Percentiles rank a stretch among this genome's conserved stretches.
Evolutionary conservation across 2,797 vertebrate species (phyloP).

Genomic region (Phyllotis vaccarum): DNA sequence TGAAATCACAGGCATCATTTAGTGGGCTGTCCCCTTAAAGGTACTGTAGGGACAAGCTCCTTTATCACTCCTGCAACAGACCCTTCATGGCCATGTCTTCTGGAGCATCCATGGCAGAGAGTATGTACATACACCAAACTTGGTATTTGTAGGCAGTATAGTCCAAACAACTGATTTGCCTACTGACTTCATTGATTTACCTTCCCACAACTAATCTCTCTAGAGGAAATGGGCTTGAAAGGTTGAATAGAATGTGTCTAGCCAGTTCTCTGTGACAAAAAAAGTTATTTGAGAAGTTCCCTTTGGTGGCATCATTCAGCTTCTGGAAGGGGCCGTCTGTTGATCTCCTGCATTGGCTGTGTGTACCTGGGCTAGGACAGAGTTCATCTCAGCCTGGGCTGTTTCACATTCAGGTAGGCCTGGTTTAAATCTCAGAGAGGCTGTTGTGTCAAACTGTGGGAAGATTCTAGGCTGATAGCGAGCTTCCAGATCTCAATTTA

Average conservation of each 20-base stretch:
- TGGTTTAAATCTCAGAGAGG: background rate
- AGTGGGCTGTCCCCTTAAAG: background rate
- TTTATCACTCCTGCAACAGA: slow-evolving; percentile 14
- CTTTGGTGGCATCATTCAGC: background rate
- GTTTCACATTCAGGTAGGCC: slow-evolving; percentile 69
- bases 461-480: background rate
- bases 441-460: background rate
- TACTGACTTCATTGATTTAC: slow-evolving; percentile 67
- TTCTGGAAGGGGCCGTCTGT: slow-evolving; percentile 27
- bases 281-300: slow-evolving; percentile 45
- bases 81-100: background rate
- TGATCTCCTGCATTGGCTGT: background rate
- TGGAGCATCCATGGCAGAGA: background rate
- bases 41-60: background rate
- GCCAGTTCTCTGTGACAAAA: background rate
- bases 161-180: slow-evolving; percentile 81
- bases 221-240: slow-evolving; percentile 68
- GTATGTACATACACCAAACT: background rate
- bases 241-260: slow-evolving; percentile 46
- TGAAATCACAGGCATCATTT: background rate
- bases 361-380: background rate
- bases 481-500: background rate
- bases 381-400: background rate
- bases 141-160: slow-evolving; percentile 67
- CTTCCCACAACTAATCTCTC: slow-evolving; percentile 66